Conservation (phyloP, 2,113 vertebrate genomes). For the Syngnathus typhle region DNA sequence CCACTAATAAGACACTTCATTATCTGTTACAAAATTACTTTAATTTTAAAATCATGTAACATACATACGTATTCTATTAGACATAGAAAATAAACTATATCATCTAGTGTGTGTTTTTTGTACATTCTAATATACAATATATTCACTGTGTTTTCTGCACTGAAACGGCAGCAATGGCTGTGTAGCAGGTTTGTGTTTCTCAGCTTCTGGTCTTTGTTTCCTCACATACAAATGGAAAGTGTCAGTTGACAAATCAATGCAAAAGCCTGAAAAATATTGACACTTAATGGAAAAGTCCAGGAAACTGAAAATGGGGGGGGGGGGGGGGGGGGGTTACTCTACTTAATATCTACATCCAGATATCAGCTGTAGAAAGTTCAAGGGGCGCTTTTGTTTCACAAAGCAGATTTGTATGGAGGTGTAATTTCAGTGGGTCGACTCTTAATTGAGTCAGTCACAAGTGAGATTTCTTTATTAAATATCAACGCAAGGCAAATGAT, state of each 20-base stretch:
- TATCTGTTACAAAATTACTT: constrained; percentile 77
- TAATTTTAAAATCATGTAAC: constrained; percentile 71
- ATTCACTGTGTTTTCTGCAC: constrained; percentile 59
- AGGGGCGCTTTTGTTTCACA: neutral
- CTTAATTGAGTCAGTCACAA: neutral
- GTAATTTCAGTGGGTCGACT: neutral
- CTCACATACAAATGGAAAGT: constrained; percentile 37
- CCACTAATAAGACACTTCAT: constrained; percentile 74
- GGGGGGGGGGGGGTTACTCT: neutral
- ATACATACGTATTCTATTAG: constrained; percentile 66
- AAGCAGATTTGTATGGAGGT: neutral
- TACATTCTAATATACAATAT: constrained; percentile 73
- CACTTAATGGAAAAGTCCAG: constrained; percentile 29
- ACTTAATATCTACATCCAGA: neutral
- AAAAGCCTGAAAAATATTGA: constrained; percentile 39
- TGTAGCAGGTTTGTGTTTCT: constrained; percentile 48
- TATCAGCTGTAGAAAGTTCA: constrained; percentile 3
- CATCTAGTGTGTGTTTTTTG: constrained; percentile 50
- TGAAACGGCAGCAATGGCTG: constrained; percentile 64
- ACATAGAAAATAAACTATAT: constrained; percentile 76
- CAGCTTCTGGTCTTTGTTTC: constrained; percentile 32
- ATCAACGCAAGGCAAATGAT: constrained; percentile 8
- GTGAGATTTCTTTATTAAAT: neutral
- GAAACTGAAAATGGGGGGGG: constrained; percentile 20
- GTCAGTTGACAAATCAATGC: constrained; percentile 38